These are phyloP conservation scores for Pungitius pungitius DNA, from an alignment of 2,113 vertebrate species.

Conservation along the genomic window DNA sequence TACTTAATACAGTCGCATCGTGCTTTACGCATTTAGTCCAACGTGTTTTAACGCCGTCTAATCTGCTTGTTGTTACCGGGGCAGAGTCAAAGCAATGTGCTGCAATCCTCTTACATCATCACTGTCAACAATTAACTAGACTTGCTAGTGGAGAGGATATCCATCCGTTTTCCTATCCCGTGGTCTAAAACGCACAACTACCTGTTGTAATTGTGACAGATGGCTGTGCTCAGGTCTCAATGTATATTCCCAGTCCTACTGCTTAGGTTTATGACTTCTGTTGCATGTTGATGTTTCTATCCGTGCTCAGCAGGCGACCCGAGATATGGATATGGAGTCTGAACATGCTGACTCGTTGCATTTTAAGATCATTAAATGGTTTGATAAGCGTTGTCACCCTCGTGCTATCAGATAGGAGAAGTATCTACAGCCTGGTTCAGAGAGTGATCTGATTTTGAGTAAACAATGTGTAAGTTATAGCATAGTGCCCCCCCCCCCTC, in stretches of 20 bases:
- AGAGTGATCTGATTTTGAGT: neutral
- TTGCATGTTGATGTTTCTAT: slow-evolving; percentile 13
- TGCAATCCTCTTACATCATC: neutral
- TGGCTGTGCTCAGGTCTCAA: slow-evolving; percentile 28
- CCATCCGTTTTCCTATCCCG: neutral
- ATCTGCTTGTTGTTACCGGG: neutral
- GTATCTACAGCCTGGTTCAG: neutral
- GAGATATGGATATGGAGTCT: neutral
- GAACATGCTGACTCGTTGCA: slow-evolving; percentile 30
- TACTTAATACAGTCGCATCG: neutral
- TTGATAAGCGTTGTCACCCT: neutral
- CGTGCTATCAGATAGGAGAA: neutral
- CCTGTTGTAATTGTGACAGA: neutral
- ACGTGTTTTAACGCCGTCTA: neutral
- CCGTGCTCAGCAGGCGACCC: slow-evolving; percentile 1
- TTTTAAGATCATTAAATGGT: slow-evolving; percentile 10
- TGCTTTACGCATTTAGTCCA: slow-evolving; percentile 1
- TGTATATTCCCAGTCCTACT: neutral
- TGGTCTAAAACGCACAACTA: neutral
- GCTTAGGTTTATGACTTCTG: slow-evolving; percentile 41
- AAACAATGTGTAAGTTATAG: neutral
- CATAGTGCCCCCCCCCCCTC: neutral
- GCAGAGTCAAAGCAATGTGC: neutral
- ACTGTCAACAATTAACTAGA: no score
- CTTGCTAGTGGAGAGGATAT: no score